These are phyloP conservation scores for Pyxicephalus adspersus DNA, from an alignment of 2,113 vertebrate species.

Conservation along the genomic window DNA sequence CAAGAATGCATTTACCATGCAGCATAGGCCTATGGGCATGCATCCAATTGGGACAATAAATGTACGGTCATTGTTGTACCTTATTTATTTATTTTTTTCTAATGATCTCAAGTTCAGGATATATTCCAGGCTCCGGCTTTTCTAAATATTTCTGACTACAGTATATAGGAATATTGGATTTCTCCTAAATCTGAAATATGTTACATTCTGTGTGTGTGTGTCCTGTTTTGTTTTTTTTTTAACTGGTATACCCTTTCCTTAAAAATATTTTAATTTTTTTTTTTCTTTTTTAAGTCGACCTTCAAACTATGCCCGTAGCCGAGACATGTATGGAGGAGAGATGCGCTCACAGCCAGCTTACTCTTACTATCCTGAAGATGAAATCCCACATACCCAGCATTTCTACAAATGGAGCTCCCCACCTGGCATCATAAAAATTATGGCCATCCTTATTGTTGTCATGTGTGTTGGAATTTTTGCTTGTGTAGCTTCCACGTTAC, in stretches of 20 bases:
- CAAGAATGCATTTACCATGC: no score
- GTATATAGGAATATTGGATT: neutral
- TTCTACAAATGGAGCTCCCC: conserved; percentile 88
- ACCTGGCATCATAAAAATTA: conserved; percentile 89
- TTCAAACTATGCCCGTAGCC: conserved; percentile 74
- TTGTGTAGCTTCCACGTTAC: conserved; percentile 87
- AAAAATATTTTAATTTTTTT: no score
- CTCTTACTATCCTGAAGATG: conserved; percentile 79
- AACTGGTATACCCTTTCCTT: no score
- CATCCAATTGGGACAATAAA: no score
- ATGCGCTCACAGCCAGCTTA: conserved; percentile 74
- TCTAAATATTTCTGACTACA: no score
- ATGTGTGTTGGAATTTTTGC: conserved; percentile 87
- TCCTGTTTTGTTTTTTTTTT: no score
- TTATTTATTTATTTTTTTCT: no score
- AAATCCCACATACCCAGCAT: conserved; percentile 68
- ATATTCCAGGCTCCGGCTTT: no score
- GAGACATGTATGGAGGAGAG: conserved; percentile 72
- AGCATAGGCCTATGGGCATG: no score
- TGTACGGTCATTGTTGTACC: no score
- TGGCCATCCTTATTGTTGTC: conserved; percentile 83
- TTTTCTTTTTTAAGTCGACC: conserved; percentile 63
- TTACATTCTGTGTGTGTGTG: no score
- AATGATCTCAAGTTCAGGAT: no score
- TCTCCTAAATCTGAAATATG: neutral